Conservation (phyloP, 2,113 vertebrate species). For the Pogona vitticeps region DNA sequence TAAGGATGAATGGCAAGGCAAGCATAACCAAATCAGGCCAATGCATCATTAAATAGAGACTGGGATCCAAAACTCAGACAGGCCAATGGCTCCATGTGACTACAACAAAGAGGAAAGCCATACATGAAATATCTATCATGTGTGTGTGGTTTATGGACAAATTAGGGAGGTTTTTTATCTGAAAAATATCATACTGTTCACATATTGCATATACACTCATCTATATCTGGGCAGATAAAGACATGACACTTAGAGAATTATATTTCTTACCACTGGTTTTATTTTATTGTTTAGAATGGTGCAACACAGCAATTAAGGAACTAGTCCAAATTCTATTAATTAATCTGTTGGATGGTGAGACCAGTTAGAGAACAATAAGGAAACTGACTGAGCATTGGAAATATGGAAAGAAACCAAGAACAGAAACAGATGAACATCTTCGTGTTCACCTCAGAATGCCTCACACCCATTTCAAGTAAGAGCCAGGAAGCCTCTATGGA, state of each 20-base stretch:
- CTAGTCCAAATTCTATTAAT: background rate
- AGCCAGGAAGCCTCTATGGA: background rate
- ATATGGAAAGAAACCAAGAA: background rate
- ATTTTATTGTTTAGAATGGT: background rate
- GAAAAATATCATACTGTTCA: too few relatives aligned
- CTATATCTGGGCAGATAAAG: background rate
- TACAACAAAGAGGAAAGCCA: background rate
- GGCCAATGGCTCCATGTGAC: background rate
- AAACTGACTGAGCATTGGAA: background rate
- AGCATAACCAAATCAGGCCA: background rate
- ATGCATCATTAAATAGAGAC: background rate
- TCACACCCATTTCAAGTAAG: background rate
- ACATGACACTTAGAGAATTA: too few relatives aligned
- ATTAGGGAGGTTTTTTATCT: too few relatives aligned
- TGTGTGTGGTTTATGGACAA: too few relatives aligned
- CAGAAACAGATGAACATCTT: background rate
- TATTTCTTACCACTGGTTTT: background rate
- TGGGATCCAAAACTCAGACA: background rate
- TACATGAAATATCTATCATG: background rate
- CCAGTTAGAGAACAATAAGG: background rate
- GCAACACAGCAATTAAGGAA: background rate
- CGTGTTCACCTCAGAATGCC: background rate
- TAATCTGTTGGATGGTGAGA: background rate
- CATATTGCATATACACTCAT: background rate
- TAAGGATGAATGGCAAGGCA: background rate